A percentile compares a stretch with the other conserved stretches of the same genome.
Conservation (phyloP, 2,113 vertebrate species). For the Protomyctophum bolini region DNA sequence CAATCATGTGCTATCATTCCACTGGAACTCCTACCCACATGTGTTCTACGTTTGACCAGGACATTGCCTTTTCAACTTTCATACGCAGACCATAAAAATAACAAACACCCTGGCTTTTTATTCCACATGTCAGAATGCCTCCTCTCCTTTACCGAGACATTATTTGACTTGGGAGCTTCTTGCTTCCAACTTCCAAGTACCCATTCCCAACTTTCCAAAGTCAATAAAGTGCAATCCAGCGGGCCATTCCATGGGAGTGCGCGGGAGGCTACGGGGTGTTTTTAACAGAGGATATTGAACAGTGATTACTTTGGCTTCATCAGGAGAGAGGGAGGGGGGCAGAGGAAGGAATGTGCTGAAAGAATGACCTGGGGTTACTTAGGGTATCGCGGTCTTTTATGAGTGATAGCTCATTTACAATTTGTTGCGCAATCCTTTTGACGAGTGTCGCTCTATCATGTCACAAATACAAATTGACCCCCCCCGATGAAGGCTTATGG, state of each 20-base stretch:
- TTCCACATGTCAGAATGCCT: slow-evolving; percentile 59
- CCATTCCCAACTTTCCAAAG: slow-evolving; percentile 57
- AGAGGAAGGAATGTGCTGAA: slow-evolving; percentile 17
- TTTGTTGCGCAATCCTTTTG: not conserved
- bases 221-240: slow-evolving; percentile 66
- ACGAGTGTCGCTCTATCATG: too few relatives aligned
- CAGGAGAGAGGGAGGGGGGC: slow-evolving; percentile 36
- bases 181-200: slow-evolving; percentile 49
- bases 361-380: slow-evolving; percentile 54
- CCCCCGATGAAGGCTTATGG: too few relatives aligned
- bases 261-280: slow-evolving; percentile 48
- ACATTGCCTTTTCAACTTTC: slow-evolving; percentile 38
- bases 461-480: too few relatives aligned
- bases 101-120: slow-evolving; percentile 33
- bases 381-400: slow-evolving; percentile 16
- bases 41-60: slow-evolving; percentile 4
- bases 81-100: slow-evolving; percentile 44
- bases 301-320: slow-evolving; percentile 64
- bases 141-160: slow-evolving; percentile 25
- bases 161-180: slow-evolving; percentile 58
- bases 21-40: slow-evolving; percentile 5
- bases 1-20: not conserved
- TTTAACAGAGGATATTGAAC: slow-evolving; percentile 59
- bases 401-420: not conserved
- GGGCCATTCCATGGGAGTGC: slow-evolving; percentile 51